These are phyloP conservation scores for Prosopocoilus inquinatus DNA, from an alignment of 2,888 invertebrate genomes.

Conservation along the genomic window DNA sequence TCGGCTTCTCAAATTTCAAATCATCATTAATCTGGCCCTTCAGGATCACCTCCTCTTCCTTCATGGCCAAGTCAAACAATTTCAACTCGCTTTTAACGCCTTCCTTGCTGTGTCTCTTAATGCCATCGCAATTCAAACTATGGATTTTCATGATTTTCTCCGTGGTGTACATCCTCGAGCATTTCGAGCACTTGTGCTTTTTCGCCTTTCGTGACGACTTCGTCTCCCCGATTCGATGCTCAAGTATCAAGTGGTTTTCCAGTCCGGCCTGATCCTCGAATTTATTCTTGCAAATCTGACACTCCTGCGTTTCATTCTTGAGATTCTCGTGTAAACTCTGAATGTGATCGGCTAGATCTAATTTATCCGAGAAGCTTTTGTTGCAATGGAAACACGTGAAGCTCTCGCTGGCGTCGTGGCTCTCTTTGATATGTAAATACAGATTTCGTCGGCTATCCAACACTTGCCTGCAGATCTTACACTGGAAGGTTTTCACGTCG, in stretches of 20 bases:
- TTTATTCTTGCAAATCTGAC: slow-evolving; percentile 19
- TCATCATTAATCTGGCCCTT: slow-evolving; percentile 1
- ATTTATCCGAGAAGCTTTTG: slow-evolving; percentile 25
- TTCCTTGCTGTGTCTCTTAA: slow-evolving; percentile 15
- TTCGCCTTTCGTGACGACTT: slow-evolving; percentile 5
- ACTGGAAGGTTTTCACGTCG: not conserved
- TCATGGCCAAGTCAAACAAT: not conserved
- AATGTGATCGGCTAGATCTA: slow-evolving; percentile 25
- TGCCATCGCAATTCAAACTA: slow-evolving; percentile 23
- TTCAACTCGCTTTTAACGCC: not conserved
- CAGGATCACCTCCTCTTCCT: not conserved
- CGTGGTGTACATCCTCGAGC: slow-evolving; percentile 27
- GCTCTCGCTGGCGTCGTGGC: not conserved
- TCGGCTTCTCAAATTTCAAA: slow-evolving; percentile 1
- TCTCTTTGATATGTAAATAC: not conserved
- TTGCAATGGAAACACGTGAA: slow-evolving; percentile 32
- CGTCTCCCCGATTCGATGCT: slow-evolving; percentile 9
- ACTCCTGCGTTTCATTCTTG: slow-evolving; percentile 11
- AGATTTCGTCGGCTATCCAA: not conserved
- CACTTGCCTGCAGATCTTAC: slow-evolving; percentile 8
- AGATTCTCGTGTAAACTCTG: slow-evolving; percentile 23
- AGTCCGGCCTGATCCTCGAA: slow-evolving; percentile 1
- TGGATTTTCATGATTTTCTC: slow-evolving; percentile 31
- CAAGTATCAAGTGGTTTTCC: slow-evolving; percentile 8
- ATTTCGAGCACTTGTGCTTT: slow-evolving; percentile 20